phyloP scores from a whole-genome alignment of 2,888 invertebrate species.

The Alloplasta piceator region DNA sequence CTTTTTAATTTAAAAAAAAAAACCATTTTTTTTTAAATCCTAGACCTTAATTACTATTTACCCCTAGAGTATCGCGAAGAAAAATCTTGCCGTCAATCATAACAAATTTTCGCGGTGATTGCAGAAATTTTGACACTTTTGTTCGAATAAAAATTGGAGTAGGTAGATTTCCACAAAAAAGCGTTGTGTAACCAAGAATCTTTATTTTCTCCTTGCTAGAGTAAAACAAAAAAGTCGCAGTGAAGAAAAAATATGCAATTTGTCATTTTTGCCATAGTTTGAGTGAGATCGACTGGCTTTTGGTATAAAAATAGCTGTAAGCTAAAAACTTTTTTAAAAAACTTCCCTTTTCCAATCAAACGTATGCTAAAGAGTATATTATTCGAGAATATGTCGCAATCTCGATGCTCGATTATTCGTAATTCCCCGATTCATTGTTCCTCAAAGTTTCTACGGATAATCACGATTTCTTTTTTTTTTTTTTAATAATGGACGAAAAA shows the following conservation, averaged over 20 bases:
- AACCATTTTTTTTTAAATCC: too few relatives aligned
- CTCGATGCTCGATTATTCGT: conserved; percentile 2
- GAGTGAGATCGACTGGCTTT: conserved; percentile 29
- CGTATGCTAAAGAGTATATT: conserved; percentile 8
- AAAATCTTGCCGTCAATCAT: not conserved
- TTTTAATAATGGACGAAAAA: too few relatives aligned
- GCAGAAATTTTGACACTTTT: too few relatives aligned
- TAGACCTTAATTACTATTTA: not conserved
- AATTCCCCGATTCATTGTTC: conserved; percentile 3
- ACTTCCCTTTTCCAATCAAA: not conserved
- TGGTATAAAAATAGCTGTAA: conserved; percentile 23
- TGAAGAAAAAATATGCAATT: too few relatives aligned
- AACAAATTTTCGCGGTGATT: too few relatives aligned
- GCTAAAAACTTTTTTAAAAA: conserved; percentile 10
- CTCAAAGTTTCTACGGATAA: conserved; percentile 13
- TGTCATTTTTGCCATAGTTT: not conserved
- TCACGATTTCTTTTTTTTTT: not conserved
- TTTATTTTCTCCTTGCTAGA: too few relatives aligned
- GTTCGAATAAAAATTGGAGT: too few relatives aligned
- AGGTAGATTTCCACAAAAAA: too few relatives aligned
- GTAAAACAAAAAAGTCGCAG: too few relatives aligned
- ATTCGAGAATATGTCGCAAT: conserved; percentile 24
- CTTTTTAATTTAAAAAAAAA: too few relatives aligned
- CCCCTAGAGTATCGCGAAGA: not conserved
- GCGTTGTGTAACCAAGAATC: too few relatives aligned